Conservation (phyloP, 2,888 invertebrate species). For the Chaetoderma sp. region DNA sequence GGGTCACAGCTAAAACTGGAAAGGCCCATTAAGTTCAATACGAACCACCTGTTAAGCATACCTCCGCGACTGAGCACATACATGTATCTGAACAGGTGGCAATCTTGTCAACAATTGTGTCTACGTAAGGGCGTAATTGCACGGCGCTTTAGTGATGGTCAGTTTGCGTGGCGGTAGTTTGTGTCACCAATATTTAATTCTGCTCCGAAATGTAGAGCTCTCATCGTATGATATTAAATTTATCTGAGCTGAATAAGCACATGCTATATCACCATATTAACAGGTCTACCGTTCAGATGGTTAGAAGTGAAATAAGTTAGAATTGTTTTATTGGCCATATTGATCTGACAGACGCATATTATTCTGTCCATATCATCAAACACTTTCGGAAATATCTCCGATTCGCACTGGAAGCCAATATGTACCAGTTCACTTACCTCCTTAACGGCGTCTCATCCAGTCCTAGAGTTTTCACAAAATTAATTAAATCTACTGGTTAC, state of each 20-base stretch:
- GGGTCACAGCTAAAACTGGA: too few species aligned
- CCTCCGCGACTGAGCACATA: too few species aligned
- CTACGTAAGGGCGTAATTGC: background rate
- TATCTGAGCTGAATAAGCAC: constrained; percentile 4
- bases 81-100: too few species aligned
- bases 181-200: constrained; percentile 8
- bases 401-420: constrained; percentile 1
- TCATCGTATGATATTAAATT: constrained; percentile 3
- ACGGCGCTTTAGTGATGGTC: too few species aligned
- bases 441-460: constrained; percentile 6
- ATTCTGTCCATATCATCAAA: background rate
- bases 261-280: constrained; percentile 11
- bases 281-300: constrained; percentile 9
- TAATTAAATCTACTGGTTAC: background rate
- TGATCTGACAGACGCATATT: constrained; percentile 15
- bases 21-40: too few species aligned
- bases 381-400: background rate
- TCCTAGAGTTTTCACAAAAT: constrained; percentile 7
- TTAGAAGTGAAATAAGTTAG: background rate
- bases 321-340: constrained; percentile 6
- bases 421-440: constrained; percentile 8
- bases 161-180: background rate
- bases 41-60: too few species aligned
- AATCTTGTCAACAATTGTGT: too few species aligned
- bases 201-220: background rate